Percentiles rank a stretch among this genome's conserved stretches.
These are phyloP conservation scores for Ptyas mucosa DNA, from an alignment of 2,113 vertebrate genomes.

Conservation along the genomic window DNA sequence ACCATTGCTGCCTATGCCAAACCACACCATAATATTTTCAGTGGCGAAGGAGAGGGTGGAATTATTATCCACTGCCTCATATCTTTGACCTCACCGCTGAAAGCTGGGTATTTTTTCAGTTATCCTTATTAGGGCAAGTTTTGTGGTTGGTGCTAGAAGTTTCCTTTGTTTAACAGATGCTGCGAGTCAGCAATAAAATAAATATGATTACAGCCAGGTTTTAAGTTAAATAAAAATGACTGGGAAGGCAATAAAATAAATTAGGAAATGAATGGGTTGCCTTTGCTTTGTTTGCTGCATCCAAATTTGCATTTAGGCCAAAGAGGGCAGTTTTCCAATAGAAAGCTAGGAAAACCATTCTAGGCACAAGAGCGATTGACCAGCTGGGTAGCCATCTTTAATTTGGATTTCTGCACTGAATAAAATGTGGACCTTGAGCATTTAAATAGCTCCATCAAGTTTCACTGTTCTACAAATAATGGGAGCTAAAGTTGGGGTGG, in stretches of 20 bases:
- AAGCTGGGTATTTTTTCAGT: constrained; percentile 31
- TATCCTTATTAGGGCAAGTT: constrained; percentile 75
- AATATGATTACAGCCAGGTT: not conserved
- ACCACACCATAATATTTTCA: constrained; percentile 73
- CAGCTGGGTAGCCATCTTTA: not conserved
- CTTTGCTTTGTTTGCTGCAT: constrained; percentile 26
- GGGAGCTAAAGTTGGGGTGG: not conserved
- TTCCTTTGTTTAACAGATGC: constrained; percentile 60
- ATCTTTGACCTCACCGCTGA: constrained; percentile 67
- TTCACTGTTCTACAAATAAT: not conserved
- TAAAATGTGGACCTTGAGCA: not conserved
- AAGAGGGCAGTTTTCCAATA: not conserved
- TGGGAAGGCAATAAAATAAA: constrained; percentile 19
- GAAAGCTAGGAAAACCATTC: not conserved
- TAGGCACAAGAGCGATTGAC: not conserved
- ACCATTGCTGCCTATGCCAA: constrained; percentile 68
- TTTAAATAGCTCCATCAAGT: not conserved
- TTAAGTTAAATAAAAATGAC: constrained; percentile 40
- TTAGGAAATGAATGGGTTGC: not conserved
- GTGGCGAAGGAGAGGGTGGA: constrained; percentile 58
- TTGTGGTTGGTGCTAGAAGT: constrained; percentile 38
- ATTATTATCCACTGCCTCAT: constrained; percentile 48
- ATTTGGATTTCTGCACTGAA: not conserved
- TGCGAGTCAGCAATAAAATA: constrained; percentile 66
- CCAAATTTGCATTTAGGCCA: not conserved